A percentile compares a stretch with the other conserved stretches of the same genome.
Conservation (phyloP, 2,113 vertebrate genomes). For the Suricata suricatta region DNA sequence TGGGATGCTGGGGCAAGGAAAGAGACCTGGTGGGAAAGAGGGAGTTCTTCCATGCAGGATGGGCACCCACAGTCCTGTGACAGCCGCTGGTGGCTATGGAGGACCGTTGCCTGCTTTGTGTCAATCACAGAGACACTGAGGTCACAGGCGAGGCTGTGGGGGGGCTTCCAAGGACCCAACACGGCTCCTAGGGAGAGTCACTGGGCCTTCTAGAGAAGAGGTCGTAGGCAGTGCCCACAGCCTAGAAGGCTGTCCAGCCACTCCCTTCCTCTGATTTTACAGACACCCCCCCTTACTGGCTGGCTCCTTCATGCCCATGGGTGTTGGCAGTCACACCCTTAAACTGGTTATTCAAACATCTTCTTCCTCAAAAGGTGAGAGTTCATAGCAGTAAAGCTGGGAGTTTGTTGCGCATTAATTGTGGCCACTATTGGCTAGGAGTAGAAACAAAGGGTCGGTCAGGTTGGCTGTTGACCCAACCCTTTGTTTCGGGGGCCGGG, state of each 20-base stretch:
- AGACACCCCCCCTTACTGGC: not conserved
- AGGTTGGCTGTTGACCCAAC: accelerated
- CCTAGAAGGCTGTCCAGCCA: not conserved
- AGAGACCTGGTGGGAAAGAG: not conserved
- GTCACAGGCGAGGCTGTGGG: not conserved
- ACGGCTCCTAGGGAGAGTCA: not conserved
- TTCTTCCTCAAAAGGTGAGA: not conserved
- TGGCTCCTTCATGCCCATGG: not conserved
- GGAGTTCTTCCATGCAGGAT: accelerated
- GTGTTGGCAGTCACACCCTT: not conserved
- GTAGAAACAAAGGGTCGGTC: not conserved
- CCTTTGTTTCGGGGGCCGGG: accelerated
- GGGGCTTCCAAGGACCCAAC: not conserved
- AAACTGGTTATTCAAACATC: not conserved
- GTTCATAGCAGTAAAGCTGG: not conserved
- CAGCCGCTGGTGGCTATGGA: not conserved
- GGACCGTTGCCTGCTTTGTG: not conserved
- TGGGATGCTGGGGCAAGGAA: not conserved
- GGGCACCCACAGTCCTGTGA: not conserved
- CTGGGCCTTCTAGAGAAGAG: not conserved
- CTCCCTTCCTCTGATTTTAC: not conserved
- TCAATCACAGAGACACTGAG: not conserved
- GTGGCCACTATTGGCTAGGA: accelerated
- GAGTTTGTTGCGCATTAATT: accelerated
- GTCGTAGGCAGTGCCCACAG: too few species aligned